Evolutionary conservation across 2,888 invertebrate genomes (phyloP), one percentile per base, ranked within the genome.

Genomic region (Cryptus armator): DNA sequence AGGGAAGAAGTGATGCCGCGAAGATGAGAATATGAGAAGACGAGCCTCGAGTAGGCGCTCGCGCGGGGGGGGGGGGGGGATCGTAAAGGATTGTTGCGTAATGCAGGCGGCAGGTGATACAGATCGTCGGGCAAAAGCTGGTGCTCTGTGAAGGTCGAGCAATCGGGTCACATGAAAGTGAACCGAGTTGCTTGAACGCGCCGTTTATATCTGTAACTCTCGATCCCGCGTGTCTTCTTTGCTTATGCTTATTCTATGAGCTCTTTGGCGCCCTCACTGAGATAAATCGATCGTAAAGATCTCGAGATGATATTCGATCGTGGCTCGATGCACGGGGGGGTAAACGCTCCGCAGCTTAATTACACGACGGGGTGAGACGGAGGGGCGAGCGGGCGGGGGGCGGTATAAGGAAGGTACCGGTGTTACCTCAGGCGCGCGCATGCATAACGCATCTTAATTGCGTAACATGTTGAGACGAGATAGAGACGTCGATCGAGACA

Each of bases 161-260:
- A 90, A 91, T 89, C 90, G 90, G 90, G 89, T 90, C 89, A 85
- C 86, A 90, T 89, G 90, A 91, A 90, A 91, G 91, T 89, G 89
- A 75, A 75, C 75, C 64, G 75, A 62, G 64, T 29, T 46, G 19
- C 19, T 59, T 14, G 29, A 59, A 59, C 32, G 32, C 59, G 24
- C 59, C 59, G 59, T 59, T 59, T 9, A 37, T 37, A 37, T 37
- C 37, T 37, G 9, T 37, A 37, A 37, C 1, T 37, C 37, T 7
- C 59, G 29, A 59, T 24, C 29, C 29, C 10, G 59, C 32, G 59
- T 59, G 59, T 59, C 59, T 59, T 59, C 59, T n/a, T 59, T 32
- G 29, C 29, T 62, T 19, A 12, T 59, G 29, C 32, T 12, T 59
- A 14, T 59, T 32, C 59, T 12, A 29, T 14, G 59, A 37, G 37